These are phyloP conservation scores for Pyrocoelia pectoralis DNA, from an alignment of 2,888 invertebrate genomes.

Conservation along the genomic window DNA sequence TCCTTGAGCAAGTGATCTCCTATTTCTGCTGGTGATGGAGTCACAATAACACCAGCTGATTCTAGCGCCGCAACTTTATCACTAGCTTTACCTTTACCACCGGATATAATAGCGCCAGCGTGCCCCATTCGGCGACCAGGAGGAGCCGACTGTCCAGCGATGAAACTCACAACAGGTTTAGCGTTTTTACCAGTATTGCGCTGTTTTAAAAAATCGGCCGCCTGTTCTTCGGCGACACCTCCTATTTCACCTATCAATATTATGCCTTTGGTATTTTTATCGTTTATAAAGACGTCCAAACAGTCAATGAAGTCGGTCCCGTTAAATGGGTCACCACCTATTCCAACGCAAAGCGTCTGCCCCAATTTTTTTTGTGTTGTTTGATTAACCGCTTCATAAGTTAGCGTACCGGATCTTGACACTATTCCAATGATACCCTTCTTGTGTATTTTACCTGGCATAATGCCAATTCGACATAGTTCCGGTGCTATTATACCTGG, in stretches of 20 bases:
- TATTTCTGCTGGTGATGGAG: constrained; percentile 92
- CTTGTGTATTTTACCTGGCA: constrained; percentile 84
- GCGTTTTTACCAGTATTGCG: constrained; percentile 80
- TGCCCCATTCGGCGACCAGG: constrained; percentile 99
- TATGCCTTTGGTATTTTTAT: constrained; percentile 93
- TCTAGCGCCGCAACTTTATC: constrained; percentile 94
- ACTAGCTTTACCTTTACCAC: constrained; percentile 94
- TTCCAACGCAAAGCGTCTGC: constrained; percentile 95
- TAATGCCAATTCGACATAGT: constrained; percentile 85
- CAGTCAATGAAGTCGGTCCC: constrained; percentile 99
- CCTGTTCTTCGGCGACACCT: constrained; percentile 94
- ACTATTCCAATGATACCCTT: constrained; percentile 77
- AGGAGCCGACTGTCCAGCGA: constrained; percentile 96
- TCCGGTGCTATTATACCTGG: constrained; percentile 81
- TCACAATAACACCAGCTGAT: constrained; percentile 88
- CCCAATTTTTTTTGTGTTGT: constrained; percentile 80
- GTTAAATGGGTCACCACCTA: constrained; percentile 95
- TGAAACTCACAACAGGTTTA: constrained; percentile 97
- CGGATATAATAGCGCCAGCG: constrained; percentile 98
- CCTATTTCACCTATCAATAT: constrained; percentile 96
- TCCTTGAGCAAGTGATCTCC: constrained; percentile 78
- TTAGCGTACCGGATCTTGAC: constrained; percentile 76
- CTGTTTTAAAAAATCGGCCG: constrained; percentile 85
- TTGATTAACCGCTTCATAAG: constrained; percentile 81
- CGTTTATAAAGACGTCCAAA: constrained; percentile 89